Evolutionary conservation across 2,797 vertebrate species (phyloP).

Genomic region (Aldrovandia affinis): DNA sequence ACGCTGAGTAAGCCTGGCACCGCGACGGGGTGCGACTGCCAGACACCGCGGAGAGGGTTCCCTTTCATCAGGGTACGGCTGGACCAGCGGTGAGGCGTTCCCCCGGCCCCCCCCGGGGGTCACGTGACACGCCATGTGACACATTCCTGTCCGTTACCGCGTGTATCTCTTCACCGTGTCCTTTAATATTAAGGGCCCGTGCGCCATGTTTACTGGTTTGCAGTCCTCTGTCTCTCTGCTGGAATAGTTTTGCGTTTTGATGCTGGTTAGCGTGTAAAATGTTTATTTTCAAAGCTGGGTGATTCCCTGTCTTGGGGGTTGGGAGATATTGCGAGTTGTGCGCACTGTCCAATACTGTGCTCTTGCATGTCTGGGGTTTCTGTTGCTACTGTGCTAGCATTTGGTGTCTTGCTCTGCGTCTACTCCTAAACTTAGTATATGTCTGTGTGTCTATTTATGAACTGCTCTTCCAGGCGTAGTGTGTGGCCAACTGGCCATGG

Average conservation of each 20-base stretch:
- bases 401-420: neutral
- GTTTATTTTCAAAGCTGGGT: neutral
- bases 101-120: neutral
- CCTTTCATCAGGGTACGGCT: neutral
- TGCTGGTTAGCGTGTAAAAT: neutral
- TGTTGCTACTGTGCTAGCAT: neutral
- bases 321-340: neutral
- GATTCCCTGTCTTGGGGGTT: neutral
- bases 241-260: neutral
- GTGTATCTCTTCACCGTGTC: neutral
- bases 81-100: neutral
- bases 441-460: neutral
- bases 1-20: too few species aligned
- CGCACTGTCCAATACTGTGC: neutral
- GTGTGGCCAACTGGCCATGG: neutral
- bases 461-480: neutral
- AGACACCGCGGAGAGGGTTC: neutral
- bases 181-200: neutral
- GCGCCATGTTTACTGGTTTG: neutral
- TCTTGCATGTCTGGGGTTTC: neutral
- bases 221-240: neutral
- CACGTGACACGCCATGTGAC: neutral
- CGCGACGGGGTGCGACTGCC: too few species aligned
- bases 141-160: neutral
- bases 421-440: neutral